Base-by-base conservation (phyloP, 2,113 vertebrate species). In the Todiramphus chloris region DNA sequence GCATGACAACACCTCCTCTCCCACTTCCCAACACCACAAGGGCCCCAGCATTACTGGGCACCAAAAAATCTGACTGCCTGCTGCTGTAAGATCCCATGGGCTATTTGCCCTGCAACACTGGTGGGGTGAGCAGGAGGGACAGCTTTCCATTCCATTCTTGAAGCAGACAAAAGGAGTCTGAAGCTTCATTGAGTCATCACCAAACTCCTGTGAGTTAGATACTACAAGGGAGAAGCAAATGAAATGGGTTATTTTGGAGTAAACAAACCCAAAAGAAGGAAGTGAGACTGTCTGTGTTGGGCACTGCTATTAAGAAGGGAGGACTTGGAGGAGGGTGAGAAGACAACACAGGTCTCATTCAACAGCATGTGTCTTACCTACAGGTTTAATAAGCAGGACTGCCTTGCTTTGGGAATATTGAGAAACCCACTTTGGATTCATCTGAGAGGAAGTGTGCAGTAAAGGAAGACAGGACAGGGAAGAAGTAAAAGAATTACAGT, bases 401-500 rank as follows among this genome's bases (percentile, higher is more conserved):
- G 19, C n/a, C 75, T 72, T 68, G 28, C 62, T 75, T 35, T 39
- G 13, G 35, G 24, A 80, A 77, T 39, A 78, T n/a, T 70, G 41
- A 2, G 0, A 77, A 77, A 50, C 3, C 5, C 0, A 0, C 20
- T 59, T n/a, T 28, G 20, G 20, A 67, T 64, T 39, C 16, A 75
- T 30, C 37, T 33, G 44, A 62, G 41, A 53, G 16, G 28, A 67
- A 67, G 8, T 3, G 15, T 0, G 25, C 50, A 51, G 50, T 25
- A 24, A 51, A 51, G 50, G 50, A 25, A 51, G 50, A 51, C 23
- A 25, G 44, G 44, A 46, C 18, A 6, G 46, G 46, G 46, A 46
- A 19, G 19, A 46, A 46, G 18, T 10, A 51, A 51, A 51, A 24
- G 50, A 51, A 51, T 27, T 25, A 2, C 9, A 56, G 24, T 30